Conservation (phyloP, 2,113 vertebrate genomes). For the Nothocercus nigrocapillus region DNA sequence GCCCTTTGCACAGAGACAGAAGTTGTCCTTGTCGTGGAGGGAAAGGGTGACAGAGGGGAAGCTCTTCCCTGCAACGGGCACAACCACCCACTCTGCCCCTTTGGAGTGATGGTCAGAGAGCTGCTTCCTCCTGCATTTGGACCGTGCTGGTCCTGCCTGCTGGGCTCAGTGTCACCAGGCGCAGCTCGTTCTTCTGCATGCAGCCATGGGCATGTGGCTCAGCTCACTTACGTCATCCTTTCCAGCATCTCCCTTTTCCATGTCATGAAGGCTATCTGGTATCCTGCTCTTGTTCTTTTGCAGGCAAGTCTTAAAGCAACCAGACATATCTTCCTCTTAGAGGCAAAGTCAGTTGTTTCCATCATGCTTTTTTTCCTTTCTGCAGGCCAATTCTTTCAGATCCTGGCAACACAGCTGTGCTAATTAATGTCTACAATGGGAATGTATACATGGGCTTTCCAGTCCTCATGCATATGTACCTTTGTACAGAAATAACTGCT, state of each 20-base stretch:
- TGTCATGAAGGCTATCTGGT: background rate
- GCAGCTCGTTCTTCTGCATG: background rate
- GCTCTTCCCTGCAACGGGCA: background rate
- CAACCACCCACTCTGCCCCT: background rate
- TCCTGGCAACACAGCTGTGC: background rate
- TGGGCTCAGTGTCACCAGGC: background rate
- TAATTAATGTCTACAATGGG: background rate
- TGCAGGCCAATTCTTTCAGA: background rate
- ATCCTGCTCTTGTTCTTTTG: background rate
- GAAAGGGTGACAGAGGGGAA: background rate
- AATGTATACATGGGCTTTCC: background rate
- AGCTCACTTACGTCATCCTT: background rate
- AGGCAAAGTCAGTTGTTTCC: background rate
- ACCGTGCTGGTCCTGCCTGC: background rate
- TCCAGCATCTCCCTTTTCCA: background rate
- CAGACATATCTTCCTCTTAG: background rate
- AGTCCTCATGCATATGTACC: background rate
- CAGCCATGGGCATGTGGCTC: rapidly evolving
- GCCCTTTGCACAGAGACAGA: background rate
- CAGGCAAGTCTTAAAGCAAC: background rate
- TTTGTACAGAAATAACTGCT: background rate
- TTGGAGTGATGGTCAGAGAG: background rate
- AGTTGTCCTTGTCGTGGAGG: background rate
- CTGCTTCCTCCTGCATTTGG: background rate
- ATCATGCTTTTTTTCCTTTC: background rate